Percentiles rank a stretch among this genome's conserved stretches.
Evolutionary conservation across 2,113 vertebrate species (phyloP).

Genomic region (human (Homo sapiens)): DNA sequence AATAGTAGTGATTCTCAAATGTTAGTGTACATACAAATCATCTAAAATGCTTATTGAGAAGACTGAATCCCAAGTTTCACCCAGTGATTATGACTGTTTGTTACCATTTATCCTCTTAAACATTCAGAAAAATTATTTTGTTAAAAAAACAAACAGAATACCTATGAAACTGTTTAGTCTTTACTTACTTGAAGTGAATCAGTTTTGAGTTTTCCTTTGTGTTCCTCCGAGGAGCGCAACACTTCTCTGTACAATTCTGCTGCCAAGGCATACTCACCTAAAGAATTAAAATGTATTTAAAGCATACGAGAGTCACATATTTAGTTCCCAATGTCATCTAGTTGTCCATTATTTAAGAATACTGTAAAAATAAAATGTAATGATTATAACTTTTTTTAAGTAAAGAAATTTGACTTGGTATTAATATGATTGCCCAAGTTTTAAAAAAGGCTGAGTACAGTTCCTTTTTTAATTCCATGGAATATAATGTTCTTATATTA

Average conservation of each 20-base stretch:
- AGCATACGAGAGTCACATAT: neutral
- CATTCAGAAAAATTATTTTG: conserved; percentile 29
- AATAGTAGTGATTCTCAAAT: neutral
- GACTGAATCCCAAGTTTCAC: neutral
- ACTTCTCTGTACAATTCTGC: conserved; percentile 96
- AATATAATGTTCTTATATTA: neutral
- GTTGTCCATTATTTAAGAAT: neutral
- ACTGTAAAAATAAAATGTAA: neutral
- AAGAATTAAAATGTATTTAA: conserved; percentile 49
- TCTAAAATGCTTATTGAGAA: neutral
- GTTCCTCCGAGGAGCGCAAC: conserved; percentile 96
- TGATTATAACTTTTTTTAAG: neutral
- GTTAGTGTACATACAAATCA: neutral
- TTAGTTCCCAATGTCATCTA: neutral
- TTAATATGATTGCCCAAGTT: neutral
- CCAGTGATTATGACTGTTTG: neutral
- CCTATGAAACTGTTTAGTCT: conserved; percentile 36
- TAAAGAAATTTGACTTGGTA: neutral
- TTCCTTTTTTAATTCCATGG: neutral
- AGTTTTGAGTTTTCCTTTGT: conserved; percentile 97
- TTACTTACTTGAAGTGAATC: conserved; percentile 95
- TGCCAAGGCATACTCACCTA: conserved; percentile 92
- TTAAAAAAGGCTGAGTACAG: neutral
- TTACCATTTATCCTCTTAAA: neutral
- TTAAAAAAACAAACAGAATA: neutral